Base-by-base conservation (phyloP, 2,888 invertebrate species). In the Tethea ocularis region DNA sequence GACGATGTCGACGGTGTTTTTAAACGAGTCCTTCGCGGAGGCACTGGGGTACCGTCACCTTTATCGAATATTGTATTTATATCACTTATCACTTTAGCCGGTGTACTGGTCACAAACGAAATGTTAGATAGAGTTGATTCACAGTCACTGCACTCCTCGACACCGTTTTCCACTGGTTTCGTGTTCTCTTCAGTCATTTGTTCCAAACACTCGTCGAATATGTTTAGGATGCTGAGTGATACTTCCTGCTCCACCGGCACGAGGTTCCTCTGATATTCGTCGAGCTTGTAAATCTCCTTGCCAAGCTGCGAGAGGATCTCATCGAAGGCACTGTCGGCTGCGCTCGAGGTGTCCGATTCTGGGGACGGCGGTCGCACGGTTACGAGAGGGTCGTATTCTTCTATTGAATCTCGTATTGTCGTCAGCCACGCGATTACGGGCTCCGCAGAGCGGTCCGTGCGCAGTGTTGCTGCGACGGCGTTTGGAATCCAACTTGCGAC, bases 401-500 rank as follows among this genome's bases (percentile, higher is more conserved):
- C 91, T 58, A 86, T 86, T 10, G 86, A 79, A 38, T 75, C 84
- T 58, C 93, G 86, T 58, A 93, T 75, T 5, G 78, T 74, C 17
- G 82, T 69, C n/a, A 93, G 81, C 93, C 93, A 93, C 58, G 88
- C 90, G 82, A 91, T 77, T 24, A 91, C 74, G 46, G 91, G 87
- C 72, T 82, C 82, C 67, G 89, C 82, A 72, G 88, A 81, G 69
- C 83, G 78, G 58, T 82, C 82, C 68, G 80, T 75, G 79, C 84
- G 84, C 77, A 91, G 88, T 89, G 91, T 90, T 63, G 74, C 84
- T 86, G 89, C 89, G 61, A 90, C 89, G 73, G 86, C 91, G 89
- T 81, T 84, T 86, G 93, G 93, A 78, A 93, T 86, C 91, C 92
- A 93, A 92, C 91, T 92, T 84, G 87, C 84, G 76, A 87, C 83